Percentiles rank a stretch among this genome's conserved stretches.
These are phyloP conservation scores for Portevinia maculata DNA, from an alignment of 2,888 invertebrate species.

Conservation along the genomic window DNA sequence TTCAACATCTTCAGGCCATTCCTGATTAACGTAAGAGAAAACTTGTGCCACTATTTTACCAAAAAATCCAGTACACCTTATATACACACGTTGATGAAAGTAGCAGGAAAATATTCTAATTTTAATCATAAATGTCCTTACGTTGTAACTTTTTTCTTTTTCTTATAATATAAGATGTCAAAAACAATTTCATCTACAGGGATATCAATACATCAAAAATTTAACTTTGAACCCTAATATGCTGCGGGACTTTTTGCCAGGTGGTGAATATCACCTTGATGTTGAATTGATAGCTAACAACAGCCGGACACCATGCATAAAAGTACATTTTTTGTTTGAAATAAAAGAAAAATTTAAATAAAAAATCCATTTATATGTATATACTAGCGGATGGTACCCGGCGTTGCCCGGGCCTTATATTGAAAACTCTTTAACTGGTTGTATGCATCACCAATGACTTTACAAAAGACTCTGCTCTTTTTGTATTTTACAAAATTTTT, in stretches of 20 bases:
- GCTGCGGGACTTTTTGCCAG: background rate
- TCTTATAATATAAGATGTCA: background rate
- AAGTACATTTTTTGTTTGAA: background rate
- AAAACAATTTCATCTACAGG: background rate
- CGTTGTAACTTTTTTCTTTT: background rate
- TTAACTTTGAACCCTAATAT: background rate
- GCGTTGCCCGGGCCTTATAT: too few species aligned
- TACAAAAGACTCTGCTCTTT: too few species aligned
- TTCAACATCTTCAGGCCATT: conserved; percentile 7
- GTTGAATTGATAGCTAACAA: background rate
- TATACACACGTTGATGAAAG: background rate
- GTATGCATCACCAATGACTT: too few species aligned
- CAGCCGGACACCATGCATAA: background rate
- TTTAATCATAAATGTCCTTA: conserved; percentile 1
- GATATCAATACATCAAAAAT: background rate
- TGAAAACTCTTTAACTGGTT: too few species aligned
- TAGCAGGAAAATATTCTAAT: background rate
- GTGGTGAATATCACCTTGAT: conserved; percentile 4
- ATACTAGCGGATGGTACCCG: too few species aligned
- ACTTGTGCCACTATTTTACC: background rate
- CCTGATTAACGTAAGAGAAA: background rate
- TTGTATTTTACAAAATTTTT: too few species aligned
- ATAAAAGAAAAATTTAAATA: too few species aligned
- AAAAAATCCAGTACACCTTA: background rate
- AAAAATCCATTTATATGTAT: too few species aligned